Evolutionary conservation across 1,140 invertebrate species (phyloP).

Genomic region (Orius insidiosus): DNA sequence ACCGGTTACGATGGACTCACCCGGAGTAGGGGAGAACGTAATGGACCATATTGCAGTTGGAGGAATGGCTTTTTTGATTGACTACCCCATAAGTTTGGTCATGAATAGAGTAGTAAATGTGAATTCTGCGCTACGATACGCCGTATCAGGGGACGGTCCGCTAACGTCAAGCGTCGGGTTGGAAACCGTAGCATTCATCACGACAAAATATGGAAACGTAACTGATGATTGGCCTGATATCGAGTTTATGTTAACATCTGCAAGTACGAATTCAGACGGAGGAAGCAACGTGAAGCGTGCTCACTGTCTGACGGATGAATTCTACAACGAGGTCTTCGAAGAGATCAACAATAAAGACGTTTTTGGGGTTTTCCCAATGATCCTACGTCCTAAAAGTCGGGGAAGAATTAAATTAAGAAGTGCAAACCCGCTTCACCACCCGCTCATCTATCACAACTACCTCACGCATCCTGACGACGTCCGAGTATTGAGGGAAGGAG

Average conservation of each 20-base stretch:
- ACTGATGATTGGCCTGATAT: conserved; percentile 79
- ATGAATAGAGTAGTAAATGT: conserved; percentile 57
- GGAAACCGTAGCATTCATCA: conserved; percentile 68
- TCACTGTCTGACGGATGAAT: conserved; percentile 59
- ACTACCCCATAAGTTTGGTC: conserved; percentile 57
- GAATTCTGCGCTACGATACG: conserved; percentile 56
- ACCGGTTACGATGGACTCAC: conserved; percentile 33
- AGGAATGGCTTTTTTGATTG: conserved; percentile 60
- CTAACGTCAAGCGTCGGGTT: conserved; percentile 64
- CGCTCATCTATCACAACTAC: conserved; percentile 77
- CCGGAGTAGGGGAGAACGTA: conserved; percentile 65
- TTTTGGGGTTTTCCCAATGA: conserved; percentile 69
- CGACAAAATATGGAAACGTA: conserved; percentile 68
- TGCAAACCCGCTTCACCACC: conserved; percentile 68
- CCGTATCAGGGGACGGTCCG: conserved; percentile 59
- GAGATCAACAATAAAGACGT: conserved; percentile 52
- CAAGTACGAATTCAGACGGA: conserved; percentile 60
- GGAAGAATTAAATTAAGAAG: conserved; percentile 57
- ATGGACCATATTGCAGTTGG: conserved; percentile 69
- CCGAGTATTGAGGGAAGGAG: conserved; percentile 58
- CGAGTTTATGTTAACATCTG: conserved; percentile 73
- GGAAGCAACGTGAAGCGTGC: conserved; percentile 47
- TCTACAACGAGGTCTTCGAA: conserved; percentile 53
- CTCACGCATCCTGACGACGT: conserved; percentile 66
- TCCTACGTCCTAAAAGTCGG: conserved; percentile 67